Conservation (phyloP, 1,140 invertebrate genomes). For the Muscidifurax raptorellus region DNA sequence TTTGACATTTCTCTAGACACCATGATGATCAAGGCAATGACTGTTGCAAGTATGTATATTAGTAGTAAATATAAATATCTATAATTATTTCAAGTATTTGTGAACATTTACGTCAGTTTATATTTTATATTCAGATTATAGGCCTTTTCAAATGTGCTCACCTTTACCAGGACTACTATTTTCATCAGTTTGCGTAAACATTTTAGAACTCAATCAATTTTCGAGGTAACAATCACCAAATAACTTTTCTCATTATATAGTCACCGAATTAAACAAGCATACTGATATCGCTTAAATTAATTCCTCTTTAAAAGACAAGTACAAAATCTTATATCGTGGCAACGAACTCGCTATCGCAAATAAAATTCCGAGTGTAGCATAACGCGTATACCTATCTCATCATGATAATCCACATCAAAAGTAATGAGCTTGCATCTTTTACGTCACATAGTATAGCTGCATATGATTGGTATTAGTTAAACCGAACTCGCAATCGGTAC, state of each 20-base stretch:
- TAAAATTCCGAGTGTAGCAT: too few species aligned
- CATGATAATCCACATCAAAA: too few species aligned
- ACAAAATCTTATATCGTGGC: too few species aligned
- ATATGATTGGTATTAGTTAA: neutral
- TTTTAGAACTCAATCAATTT: constrained; percentile 62
- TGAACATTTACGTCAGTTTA: neutral
- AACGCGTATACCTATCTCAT: too few species aligned
- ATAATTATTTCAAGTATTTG: neutral
- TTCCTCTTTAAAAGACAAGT: too few species aligned
- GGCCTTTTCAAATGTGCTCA: constrained; percentile 61
- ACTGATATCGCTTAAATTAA: too few species aligned
- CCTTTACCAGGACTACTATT: constrained; percentile 65
- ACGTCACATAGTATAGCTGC: too few species aligned
- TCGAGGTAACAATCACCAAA: constrained; percentile 53
- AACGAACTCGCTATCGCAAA: too few species aligned
- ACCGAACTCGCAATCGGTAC: too few species aligned
- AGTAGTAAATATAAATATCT: constrained; percentile 23
- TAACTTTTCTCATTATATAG: constrained; percentile 19
- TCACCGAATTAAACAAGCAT: too few species aligned
- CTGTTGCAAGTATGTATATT: constrained; percentile 60
- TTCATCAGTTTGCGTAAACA: constrained; percentile 62
- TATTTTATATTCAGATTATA: constrained; percentile 56
- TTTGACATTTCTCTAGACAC: constrained; percentile 62
- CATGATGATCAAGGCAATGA: constrained; percentile 54
- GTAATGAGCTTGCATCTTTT: too few species aligned